These are phyloP conservation scores for Saguinus midas DNA, from an alignment of 2,113 vertebrate genomes.

Conservation along the genomic window DNA sequence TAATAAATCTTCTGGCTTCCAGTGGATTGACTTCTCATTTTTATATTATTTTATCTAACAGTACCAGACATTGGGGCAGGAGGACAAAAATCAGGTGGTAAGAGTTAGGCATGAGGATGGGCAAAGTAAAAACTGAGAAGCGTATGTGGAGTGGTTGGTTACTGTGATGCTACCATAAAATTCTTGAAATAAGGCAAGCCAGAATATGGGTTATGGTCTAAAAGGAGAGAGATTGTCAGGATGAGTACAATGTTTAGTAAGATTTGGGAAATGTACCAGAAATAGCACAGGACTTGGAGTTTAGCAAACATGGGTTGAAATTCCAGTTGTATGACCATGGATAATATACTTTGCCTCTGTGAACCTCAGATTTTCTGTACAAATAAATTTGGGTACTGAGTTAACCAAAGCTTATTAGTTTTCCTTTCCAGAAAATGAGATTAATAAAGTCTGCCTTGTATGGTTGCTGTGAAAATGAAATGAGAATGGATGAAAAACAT, in stretches of 20 bases:
- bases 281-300: not conserved
- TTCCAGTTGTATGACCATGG: not conserved
- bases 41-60: not conserved
- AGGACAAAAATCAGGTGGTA: not conserved
- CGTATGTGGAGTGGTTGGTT: not conserved
- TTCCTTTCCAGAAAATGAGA: not conserved
- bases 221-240: not conserved
- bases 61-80: not conserved
- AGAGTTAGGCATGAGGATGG: not conserved
- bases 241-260: not conserved
- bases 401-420: not conserved
- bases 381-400: not conserved
- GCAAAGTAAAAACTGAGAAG: not conserved
- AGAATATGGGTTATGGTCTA: not conserved
- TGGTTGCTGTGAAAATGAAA: not conserved
- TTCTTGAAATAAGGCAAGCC: not conserved
- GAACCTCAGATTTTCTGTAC: not conserved
- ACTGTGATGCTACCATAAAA: not conserved
- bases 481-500: not conserved
- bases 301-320: not conserved
- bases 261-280: not conserved
- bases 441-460: not conserved
- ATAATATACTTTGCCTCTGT: not conserved
- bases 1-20: not conserved
- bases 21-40: not conserved